Percentiles rank a stretch among this genome's conserved stretches.
Conservation (phyloP, 2,888 invertebrate species). For the Limenitis camilla region DNA sequence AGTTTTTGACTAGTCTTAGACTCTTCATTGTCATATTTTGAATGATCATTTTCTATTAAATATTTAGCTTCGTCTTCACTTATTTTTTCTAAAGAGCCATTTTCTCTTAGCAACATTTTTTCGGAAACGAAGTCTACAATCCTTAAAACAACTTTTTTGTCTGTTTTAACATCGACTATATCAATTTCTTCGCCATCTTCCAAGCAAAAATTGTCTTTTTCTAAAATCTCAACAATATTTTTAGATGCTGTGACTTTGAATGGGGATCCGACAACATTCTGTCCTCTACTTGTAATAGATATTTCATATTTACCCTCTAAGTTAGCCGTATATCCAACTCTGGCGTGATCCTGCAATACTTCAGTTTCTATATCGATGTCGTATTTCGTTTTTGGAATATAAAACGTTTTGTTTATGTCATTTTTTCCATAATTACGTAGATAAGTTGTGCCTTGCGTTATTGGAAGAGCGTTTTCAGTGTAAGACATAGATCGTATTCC, state of each 20-base stretch:
- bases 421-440: conserved; percentile 61
- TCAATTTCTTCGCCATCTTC: conserved; percentile 69
- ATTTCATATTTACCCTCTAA: conserved; percentile 74
- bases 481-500: conserved; percentile 53
- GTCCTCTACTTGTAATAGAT: conserved; percentile 71
- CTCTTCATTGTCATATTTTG: conserved; percentile 19
- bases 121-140: conserved; percentile 74
- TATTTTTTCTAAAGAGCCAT: conserved; percentile 65
- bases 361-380: conserved; percentile 70
- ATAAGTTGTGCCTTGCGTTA: conserved; percentile 63
- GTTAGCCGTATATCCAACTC: conserved; percentile 66
- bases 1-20: not conserved
- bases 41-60: conserved; percentile 46
- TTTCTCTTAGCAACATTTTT: conserved; percentile 72
- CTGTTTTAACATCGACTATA: conserved; percentile 58
- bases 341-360: conserved; percentile 61
- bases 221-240: conserved; percentile 49
- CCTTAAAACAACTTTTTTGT: conserved; percentile 65
- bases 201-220: conserved; percentile 54
- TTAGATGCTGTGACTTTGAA: conserved; percentile 65
- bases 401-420: conserved; percentile 64
- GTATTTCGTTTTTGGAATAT: conserved; percentile 63
- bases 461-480: conserved; percentile 57
- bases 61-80: conserved; percentile 59
- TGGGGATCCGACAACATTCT: conserved; percentile 75